Evolutionary conservation across 2,797 vertebrate species (phyloP).

Genomic region (Orientallactaga sibirica): DNA sequence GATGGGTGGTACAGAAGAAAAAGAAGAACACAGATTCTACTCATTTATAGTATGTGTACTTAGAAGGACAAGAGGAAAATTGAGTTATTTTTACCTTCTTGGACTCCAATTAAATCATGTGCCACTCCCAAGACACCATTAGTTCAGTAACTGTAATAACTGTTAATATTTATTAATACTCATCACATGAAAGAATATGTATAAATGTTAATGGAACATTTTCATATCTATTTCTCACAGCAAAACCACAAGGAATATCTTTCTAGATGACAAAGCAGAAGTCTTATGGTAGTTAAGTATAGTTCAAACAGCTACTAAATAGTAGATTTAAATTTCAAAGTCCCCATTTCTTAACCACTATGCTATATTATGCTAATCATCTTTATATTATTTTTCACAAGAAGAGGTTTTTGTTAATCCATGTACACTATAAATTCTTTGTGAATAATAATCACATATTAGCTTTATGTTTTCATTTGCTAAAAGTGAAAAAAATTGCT

Average conservation of each 20-base stretch:
- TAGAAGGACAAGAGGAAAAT: neutral
- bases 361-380: neutral
- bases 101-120: neutral
- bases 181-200: neutral
- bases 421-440: neutral
- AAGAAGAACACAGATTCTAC: slow-evolving; percentile 12
- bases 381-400: slow-evolving; percentile 11
- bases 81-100: neutral
- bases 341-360: neutral
- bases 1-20: neutral
- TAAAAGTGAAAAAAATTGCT: neutral
- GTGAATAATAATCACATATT: neutral
- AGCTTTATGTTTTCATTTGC: slow-evolving; percentile 18
- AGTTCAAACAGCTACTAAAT: neutral
- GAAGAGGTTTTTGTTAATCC: neutral
- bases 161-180: neutral
- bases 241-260: neutral
- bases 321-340: neutral
- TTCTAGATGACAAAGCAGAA: slow-evolving; percentile 13
- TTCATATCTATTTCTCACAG: slow-evolving; percentile 17
- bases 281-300: neutral
- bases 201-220: slow-evolving; percentile 31
- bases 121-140: neutral
- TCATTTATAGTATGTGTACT: neutral
- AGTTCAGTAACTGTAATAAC: neutral